These are phyloP conservation scores for Schizopygopsis pylzovi DNA, from an alignment of 2,797 vertebrate genomes.

Conservation along the genomic window DNA sequence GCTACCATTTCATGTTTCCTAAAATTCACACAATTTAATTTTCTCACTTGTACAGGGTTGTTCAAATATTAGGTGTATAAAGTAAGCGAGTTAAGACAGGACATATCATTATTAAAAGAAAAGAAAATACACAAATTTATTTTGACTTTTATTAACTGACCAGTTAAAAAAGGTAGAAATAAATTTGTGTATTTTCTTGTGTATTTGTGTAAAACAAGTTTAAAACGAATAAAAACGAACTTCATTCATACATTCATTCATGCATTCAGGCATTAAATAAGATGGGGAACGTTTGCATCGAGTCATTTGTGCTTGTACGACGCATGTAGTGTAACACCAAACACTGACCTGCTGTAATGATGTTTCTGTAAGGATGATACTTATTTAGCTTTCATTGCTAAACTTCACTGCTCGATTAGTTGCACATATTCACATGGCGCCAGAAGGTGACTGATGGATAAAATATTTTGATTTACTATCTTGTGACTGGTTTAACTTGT, in stretches of 20 bases:
- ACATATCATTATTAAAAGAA: too few relatives aligned
- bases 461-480: not conserved
- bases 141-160: too few relatives aligned
- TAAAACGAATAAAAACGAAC: not conserved
- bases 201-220: too few relatives aligned
- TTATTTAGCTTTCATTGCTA: not conserved
- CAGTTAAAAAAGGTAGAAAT: too few relatives aligned
- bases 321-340: slow-evolving; percentile 6
- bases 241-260: too few relatives aligned
- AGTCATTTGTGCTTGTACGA: not conserved
- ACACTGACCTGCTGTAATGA: not conserved
- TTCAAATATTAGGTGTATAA: not conserved
- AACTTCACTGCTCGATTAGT: not conserved
- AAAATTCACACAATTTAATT: not conserved
- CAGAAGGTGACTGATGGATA: not conserved
- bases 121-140: not conserved
- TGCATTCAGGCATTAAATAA: too few relatives aligned
- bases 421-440: not conserved
- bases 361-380: not conserved
- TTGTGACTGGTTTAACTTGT: not conserved
- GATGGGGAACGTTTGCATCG: too few relatives aligned
- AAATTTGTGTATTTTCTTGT: too few relatives aligned
- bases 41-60: not conserved
- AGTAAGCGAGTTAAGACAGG: not conserved
- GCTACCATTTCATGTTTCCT: not conserved